phyloP scores from a whole-genome alignment of 2,113 vertebrate genomes.

The Boulengeromyrus knoepffleri region DNA sequence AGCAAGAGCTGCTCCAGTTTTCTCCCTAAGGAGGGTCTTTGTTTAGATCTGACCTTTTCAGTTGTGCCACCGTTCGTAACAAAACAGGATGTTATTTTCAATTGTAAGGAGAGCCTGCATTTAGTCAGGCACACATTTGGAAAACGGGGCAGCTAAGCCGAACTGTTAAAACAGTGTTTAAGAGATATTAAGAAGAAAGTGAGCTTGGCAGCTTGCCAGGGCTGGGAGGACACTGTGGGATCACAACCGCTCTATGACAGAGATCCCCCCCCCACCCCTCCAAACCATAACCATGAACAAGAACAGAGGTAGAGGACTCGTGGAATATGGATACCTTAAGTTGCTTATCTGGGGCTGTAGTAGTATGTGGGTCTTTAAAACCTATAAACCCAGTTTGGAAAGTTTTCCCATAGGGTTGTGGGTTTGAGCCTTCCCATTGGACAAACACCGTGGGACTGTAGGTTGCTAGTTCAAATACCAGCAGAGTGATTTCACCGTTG shows the following conservation, averaged over 20 bases:
- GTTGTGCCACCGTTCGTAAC: not conserved
- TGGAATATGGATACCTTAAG: not conserved
- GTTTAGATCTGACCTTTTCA: slow-evolving; percentile 6
- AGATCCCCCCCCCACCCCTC: not conserved
- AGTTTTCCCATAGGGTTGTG: not conserved
- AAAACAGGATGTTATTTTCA: not conserved
- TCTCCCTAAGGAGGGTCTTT: not conserved
- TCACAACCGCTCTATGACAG: not conserved
- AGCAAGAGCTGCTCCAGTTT: not conserved
- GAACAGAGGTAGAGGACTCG: not conserved
- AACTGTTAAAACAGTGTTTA: not conserved
- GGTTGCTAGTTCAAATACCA: not conserved
- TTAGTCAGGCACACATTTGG: not conserved
- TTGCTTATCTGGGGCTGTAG: not conserved
- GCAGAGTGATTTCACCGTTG: not conserved
- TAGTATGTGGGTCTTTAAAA: not conserved
- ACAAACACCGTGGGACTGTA: not conserved
- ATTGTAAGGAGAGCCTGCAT: not conserved
- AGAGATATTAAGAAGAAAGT: not conserved
- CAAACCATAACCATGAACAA: not conserved
- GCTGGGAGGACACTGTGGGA: not conserved
- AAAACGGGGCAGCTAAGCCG: not conserved
- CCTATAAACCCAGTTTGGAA: not conserved
- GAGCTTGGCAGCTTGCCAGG: not conserved
- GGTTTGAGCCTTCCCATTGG: not conserved